A percentile compares a stretch with the other conserved stretches of the same genome.
These are phyloP conservation scores for Porites cylindrica DNA, from an alignment of 92 coral and sea anemone species.

Conservation along the genomic window DNA sequence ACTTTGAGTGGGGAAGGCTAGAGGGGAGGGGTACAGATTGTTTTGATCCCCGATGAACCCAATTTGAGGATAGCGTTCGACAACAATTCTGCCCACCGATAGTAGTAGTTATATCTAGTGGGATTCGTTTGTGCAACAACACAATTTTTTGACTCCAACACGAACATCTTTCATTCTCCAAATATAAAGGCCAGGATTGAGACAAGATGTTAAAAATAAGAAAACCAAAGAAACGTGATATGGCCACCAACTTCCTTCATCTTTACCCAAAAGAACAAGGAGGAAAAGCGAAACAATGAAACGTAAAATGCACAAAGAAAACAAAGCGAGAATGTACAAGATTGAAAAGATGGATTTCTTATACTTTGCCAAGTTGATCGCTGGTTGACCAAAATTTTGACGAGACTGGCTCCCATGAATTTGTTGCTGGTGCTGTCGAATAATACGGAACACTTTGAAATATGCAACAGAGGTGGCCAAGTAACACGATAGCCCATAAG, in stretches of 20 bases:
- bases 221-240: not conserved
- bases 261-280: not conserved
- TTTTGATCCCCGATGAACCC: no score
- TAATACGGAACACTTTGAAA: conserved; percentile 6
- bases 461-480: conserved; percentile 4
- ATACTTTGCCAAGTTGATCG: not conserved
- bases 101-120: no score
- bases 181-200: not conserved
- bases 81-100: no score
- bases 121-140: not conserved
- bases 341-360: not conserved
- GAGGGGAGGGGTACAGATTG: no score
- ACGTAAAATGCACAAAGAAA: not conserved
- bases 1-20: no score
- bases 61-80: no score
- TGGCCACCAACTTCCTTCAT: not conserved
- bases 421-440: conserved; percentile 28
- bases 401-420: not conserved
- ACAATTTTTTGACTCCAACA: not conserved
- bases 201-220: not conserved
- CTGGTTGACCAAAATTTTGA: not conserved
- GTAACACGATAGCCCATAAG: not conserved
- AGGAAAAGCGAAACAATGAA: not conserved
- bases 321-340: not conserved
- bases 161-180: not conserved